phyloP scores from a whole-genome alignment of 2,888 invertebrate genomes.

The Rambutsinella grinnellia region DNA sequence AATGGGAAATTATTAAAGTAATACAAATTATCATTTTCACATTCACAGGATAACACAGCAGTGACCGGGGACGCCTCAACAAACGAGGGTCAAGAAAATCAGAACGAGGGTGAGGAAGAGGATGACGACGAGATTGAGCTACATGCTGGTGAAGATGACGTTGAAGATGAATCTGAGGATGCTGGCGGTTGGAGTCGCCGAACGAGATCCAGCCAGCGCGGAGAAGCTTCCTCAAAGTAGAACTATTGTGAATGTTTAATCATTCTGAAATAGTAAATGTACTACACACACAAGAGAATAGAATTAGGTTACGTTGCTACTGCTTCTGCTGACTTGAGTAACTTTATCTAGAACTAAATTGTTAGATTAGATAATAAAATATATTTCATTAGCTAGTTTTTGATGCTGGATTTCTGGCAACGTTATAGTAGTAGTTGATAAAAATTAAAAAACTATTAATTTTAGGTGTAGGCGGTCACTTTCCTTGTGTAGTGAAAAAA shows the following conservation, averaged over 20 bases:
- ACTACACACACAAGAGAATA: neutral
- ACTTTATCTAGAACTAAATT: no score
- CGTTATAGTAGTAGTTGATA: neutral
- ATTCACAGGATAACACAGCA: neutral
- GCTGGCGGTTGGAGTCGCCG: conserved; percentile 54
- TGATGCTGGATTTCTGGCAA: neutral
- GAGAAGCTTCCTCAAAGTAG: conserved; percentile 34
- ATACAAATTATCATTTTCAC: no score
- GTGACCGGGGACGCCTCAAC: neutral
- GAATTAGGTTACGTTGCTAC: neutral
- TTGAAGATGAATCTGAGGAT: conserved; percentile 55
- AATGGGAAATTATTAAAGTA: no score
- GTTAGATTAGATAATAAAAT: no score
- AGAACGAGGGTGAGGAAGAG: conserved; percentile 58
- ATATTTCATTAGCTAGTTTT: no score
- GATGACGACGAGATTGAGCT: conserved; percentile 66
- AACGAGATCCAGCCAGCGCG: conserved; percentile 53
- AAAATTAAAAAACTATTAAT: neutral
- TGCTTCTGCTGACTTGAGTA: neutral
- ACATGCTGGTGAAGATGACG: conserved; percentile 64
- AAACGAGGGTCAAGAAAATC: conserved; percentile 35
- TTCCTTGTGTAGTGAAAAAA: conserved; percentile 33
- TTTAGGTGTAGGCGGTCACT: neutral
- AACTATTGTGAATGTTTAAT: neutral
- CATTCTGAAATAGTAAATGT: no score